Evolutionary conservation across 2,113 vertebrate genomes (phyloP), one percentile per base, ranked within the genome.

Genomic region (Silurus glanis): DNA sequence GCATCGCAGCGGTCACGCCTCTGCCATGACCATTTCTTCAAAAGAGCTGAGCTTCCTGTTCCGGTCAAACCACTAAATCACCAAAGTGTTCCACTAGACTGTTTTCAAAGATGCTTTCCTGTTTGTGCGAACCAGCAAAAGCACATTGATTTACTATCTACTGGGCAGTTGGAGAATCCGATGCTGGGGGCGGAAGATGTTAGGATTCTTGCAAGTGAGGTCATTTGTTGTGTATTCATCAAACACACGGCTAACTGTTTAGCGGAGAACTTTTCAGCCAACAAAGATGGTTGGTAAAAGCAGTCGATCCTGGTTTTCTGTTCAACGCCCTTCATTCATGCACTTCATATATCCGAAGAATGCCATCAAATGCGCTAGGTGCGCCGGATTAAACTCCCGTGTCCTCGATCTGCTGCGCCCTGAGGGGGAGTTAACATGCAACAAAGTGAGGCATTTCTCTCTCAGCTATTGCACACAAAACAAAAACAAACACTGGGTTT

Each of bases 21-120:
- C 80, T 51, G 47, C 80, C 74, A n/a, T 78, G 81, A 62, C 75
- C 55, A 51, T 0, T 25, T 71, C 55, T 81, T 82, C 85, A 84
- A 88, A 88, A 88, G 87, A 66, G 23, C 61, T 64, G n/a, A 49
- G 53, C 84, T 88, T 88, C 87, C 87, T 85, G 79, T 82, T 82
- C 61, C 71, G 83, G 83, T 23, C 58, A 83, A 45, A 51, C 67
- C 28, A 53, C 76, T 71, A 56, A 78, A 47, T 81, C 55, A 59
- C 85, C 78, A 71, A 61, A 81, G 78, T 78, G 85, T 81, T 86
- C 78, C 84, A 85, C n/a, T 55, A 51, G 78, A 19, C 78, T 81
- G 78, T 86, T 86, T 86, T 86, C 85, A 51, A 72, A n/a, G 66
- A 81, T 61, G 85, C 85, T 78, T 71, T 86, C 76, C 25, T 81